phyloP scores from a whole-genome alignment of 2,113 vertebrate genomes.

The Speoplatyrhinus poulsoni region DNA sequence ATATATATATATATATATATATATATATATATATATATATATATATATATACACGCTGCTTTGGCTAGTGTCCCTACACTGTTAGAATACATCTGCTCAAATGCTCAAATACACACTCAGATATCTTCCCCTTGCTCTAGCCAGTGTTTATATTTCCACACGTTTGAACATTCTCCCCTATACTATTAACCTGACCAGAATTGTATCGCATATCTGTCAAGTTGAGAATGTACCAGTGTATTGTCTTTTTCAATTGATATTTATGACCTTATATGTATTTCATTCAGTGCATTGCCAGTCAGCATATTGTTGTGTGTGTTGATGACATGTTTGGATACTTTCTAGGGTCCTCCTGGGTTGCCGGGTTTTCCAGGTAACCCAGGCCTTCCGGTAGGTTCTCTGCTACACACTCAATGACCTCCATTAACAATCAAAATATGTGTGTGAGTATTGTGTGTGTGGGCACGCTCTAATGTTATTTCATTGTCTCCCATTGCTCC shows the following conservation, averaged over 20 bases:
- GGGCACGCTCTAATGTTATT: not conserved
- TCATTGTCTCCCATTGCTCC: slow-evolving; percentile 1
- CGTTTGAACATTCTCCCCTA: too few species aligned
- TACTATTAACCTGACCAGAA: too few species aligned
- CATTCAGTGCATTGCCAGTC: not conserved
- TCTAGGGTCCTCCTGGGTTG: slow-evolving; percentile 86
- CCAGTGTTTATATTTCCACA: too few species aligned
- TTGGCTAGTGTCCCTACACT: not conserved
- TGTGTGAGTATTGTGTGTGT: not conserved
- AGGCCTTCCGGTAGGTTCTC: slow-evolving; percentile 88
- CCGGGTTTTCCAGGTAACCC: slow-evolving; percentile 93
- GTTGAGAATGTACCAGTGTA: too few species aligned
- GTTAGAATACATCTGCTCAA: too few species aligned
- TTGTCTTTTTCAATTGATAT: not conserved
- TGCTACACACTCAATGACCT: not conserved
- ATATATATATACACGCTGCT: not conserved
- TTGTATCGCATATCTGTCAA: too few species aligned
- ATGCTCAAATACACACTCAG: too few species aligned
- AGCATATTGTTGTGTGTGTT: not conserved
- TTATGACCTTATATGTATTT: not conserved
- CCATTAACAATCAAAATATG: not conserved
- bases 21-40: too few species aligned
- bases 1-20: too few species aligned
- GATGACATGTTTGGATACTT: slow-evolving; percentile 33
- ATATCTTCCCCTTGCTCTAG: too few species aligned